A percentile compares a stretch with the other conserved stretches of the same genome.
phyloP scores from a whole-genome alignment of 2,888 invertebrate genomes.

The Chromoteleia sp. region DNA sequence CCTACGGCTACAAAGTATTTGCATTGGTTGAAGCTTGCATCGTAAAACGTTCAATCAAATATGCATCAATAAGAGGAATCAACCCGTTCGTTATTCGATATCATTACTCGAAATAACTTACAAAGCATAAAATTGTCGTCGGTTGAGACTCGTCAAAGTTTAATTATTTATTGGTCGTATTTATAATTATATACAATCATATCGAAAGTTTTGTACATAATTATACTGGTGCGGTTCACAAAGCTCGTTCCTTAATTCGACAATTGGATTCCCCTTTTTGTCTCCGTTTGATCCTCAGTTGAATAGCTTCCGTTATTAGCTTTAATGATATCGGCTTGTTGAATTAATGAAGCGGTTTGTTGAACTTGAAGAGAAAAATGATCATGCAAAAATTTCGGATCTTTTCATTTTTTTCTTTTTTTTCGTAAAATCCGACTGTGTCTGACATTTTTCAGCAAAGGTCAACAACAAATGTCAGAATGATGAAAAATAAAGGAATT shows the following conservation, averaged over 20 bases:
- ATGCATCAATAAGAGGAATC: slow-evolving; percentile 52
- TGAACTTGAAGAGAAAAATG: slow-evolving; percentile 23
- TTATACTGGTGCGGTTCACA: slow-evolving; percentile 50
- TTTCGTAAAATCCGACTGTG: not conserved
- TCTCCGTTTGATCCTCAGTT: not conserved
- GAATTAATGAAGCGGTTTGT: slow-evolving; percentile 30
- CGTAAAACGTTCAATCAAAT: slow-evolving; percentile 59
- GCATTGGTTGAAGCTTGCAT: slow-evolving; percentile 72
- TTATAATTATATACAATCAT: slow-evolving; percentile 60
- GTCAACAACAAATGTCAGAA: not conserved
- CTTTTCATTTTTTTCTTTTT: not conserved
- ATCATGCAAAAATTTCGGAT: slow-evolving; percentile 1
- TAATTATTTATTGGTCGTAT: slow-evolving; percentile 28
- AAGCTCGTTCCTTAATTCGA: slow-evolving; percentile 52
- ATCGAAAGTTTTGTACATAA: slow-evolving; percentile 54
- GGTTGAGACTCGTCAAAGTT: slow-evolving; percentile 35
- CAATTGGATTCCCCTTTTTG: slow-evolving; percentile 10
- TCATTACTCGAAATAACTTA: slow-evolving; percentile 30
- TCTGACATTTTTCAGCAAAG: not conserved
- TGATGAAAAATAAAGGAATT: not conserved
- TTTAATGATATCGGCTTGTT: slow-evolving; percentile 13
- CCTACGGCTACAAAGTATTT: slow-evolving; percentile 63
- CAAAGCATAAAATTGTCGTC: slow-evolving; percentile 40
- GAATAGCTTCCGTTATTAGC: slow-evolving; percentile 7
- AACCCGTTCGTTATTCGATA: slow-evolving; percentile 48